Evolutionary conservation across 2,888 invertebrate genomes (phyloP).

Genomic region (Pardosa pseudoannulata): DNA sequence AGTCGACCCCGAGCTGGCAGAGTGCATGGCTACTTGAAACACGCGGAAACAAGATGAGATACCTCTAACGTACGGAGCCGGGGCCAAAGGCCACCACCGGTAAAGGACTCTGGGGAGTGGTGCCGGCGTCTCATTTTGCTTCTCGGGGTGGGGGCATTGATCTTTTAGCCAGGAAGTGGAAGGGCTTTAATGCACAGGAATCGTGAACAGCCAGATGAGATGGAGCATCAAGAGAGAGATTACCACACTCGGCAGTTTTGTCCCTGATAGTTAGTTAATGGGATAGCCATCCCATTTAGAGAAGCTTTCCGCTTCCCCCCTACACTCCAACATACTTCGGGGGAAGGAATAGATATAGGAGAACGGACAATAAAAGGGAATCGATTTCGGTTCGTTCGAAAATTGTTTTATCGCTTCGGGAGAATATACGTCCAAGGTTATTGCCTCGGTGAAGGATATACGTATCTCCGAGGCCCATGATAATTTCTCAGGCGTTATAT

Average conservation of each 20-base stretch:
- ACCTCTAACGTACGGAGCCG: background rate
- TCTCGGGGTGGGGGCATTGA: conserved; percentile 14
- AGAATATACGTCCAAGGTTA: no score
- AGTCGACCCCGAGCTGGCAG: background rate
- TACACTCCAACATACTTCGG: background rate
- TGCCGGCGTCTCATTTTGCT: background rate
- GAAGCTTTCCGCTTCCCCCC: background rate
- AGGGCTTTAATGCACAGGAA: background rate
- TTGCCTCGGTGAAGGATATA: no score
- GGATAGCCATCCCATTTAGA: background rate
- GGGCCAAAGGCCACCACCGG: background rate
- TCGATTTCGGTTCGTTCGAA: background rate
- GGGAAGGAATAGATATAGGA: background rate
- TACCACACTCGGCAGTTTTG: background rate
- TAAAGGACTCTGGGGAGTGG: conserved; percentile 26
- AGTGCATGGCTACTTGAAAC: conserved; percentile 3
- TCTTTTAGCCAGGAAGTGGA: conserved; percentile 19
- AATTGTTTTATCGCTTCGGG: no score
- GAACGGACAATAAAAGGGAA: background rate
- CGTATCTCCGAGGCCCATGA: no score
- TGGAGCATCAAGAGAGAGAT: background rate
- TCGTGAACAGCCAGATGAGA: background rate
- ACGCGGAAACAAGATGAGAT: background rate
- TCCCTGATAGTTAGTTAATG: background rate
- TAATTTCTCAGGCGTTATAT: no score